A percentile compares a stretch with the other conserved stretches of the same genome.
Evolutionary conservation across 2,797 vertebrate species (phyloP).

Genomic region (Melanotaenia trifasciata): DNA sequence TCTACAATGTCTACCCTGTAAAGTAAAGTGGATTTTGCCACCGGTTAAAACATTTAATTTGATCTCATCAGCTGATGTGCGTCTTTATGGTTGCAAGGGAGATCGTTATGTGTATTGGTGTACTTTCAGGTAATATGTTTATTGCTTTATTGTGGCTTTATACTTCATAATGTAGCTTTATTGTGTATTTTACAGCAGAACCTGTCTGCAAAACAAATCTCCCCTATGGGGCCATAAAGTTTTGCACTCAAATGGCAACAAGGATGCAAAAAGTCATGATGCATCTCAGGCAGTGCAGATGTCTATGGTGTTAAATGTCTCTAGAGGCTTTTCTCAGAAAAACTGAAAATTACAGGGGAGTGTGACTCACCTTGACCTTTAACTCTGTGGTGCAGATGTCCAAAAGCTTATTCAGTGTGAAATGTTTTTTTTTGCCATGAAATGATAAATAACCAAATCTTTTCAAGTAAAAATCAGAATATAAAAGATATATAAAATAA

Average conservation of each 20-base stretch:
- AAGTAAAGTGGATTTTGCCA: neutral
- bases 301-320: constrained; percentile 31
- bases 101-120: constrained; percentile 33
- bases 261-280: constrained; percentile 37
- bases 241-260: constrained; percentile 46
- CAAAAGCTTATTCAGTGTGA: neutral
- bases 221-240: constrained; percentile 53
- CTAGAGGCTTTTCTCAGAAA: constrained; percentile 25
- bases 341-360: constrained; percentile 15
- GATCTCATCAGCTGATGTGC: constrained; percentile 30
- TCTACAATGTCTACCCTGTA: neutral
- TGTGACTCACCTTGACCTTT: constrained; percentile 35
- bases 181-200: constrained; percentile 58
- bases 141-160: constrained; percentile 46
- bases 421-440: neutral
- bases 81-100: constrained; percentile 22
- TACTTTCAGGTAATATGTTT: constrained; percentile 57
- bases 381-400: neutral
- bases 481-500: too few species aligned
- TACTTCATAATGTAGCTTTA: constrained; percentile 58
- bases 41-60: neutral
- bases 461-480: neutral
- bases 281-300: constrained; percentile 43
- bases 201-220: constrained; percentile 59
- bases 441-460: neutral